Conservation (phyloP, 2,888 invertebrate species). For the Mesochorus sp. region DNA sequence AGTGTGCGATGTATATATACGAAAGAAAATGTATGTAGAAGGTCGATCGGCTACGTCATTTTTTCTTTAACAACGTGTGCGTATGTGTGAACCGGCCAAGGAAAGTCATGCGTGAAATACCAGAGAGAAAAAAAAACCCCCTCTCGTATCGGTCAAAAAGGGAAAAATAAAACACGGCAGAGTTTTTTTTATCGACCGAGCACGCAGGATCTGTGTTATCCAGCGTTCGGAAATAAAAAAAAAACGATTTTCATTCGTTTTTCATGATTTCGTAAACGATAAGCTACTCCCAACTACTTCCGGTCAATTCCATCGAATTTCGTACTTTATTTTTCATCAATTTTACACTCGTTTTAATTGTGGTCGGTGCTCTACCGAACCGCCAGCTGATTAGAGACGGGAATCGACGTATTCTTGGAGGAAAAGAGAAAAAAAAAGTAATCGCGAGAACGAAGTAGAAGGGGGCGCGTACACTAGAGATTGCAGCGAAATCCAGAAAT, state of each 20-base stretch:
- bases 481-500: too few relatives aligned
- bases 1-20: slow-evolving; percentile 9
- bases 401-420: not conserved
- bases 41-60: slow-evolving; percentile 19
- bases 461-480: not conserved
- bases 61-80: too few relatives aligned
- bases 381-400: not conserved
- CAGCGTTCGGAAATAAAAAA: too few relatives aligned
- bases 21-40: not conserved
- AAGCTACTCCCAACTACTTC: not conserved
- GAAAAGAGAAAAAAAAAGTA: not conserved
- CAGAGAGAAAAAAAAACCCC: too few relatives aligned
- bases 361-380: not conserved
- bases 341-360: not conserved
- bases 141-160: too few relatives aligned
- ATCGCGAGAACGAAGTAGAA: not conserved
- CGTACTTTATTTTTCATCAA: not conserved
- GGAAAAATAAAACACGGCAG: too few relatives aligned
- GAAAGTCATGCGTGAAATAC: slow-evolving; percentile 10
- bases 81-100: not conserved
- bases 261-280: too few relatives aligned
- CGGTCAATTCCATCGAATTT: not conserved
- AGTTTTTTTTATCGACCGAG: too few relatives aligned
- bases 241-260: too few relatives aligned
- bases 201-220: too few relatives aligned